Percentiles rank a stretch among this genome's conserved stretches.
Conservation (phyloP, 2,888 invertebrate genomes). For the Rhodophaea formosa region DNA sequence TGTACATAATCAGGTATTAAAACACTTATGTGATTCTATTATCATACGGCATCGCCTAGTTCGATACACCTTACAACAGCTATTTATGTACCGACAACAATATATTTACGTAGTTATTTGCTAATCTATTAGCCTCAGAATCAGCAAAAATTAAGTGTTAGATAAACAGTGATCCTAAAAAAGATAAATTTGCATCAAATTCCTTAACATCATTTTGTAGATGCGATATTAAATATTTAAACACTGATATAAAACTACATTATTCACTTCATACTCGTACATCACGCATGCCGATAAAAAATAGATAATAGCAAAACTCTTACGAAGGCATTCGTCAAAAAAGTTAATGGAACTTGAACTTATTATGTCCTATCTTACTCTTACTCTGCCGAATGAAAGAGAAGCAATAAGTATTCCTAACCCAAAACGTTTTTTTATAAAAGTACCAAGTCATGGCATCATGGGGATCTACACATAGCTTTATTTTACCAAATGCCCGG, state of each 20-base stretch:
- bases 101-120: no score
- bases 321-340: conserved; percentile 50
- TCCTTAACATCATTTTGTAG: no score
- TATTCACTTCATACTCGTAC: neutral
- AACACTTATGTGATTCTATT: no score
- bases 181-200: no score
- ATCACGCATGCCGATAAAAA: conserved; percentile 10
- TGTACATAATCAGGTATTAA: no score
- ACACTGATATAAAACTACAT: neutral
- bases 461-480: conserved; percentile 41
- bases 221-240: neutral
- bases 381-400: conserved; percentile 35
- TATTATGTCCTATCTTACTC: conserved; percentile 43
- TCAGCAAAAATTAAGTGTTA: no score
- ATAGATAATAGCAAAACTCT: conserved; percentile 24
- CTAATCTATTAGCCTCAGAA: no score
- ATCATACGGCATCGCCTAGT: no score
- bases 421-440: conserved; percentile 43
- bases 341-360: conserved; percentile 60
- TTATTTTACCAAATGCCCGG: no score
- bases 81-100: no score
- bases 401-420: conserved; percentile 28
- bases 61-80: no score
- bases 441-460: conserved; percentile 67
- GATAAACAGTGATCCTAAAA: no score